phyloP scores from a whole-genome alignment of 2,888 invertebrate species.

The Idaea biselata region DNA sequence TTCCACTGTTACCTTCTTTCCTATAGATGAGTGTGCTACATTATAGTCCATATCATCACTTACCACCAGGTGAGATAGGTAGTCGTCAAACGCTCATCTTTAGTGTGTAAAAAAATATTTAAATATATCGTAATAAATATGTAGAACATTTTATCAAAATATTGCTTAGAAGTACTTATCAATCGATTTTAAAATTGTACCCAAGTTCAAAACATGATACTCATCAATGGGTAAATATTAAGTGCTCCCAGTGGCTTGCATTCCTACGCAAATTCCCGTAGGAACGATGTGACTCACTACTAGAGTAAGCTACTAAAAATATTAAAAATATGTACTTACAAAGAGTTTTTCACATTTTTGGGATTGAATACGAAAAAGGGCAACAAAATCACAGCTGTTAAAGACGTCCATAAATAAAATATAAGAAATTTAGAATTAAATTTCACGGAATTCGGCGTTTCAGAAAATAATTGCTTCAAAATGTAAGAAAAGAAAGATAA shows the following conservation, averaged over 20 bases:
- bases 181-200: not conserved
- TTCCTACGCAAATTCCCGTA: not conserved
- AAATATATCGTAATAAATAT: too few relatives aligned
- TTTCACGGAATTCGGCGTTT: slow-evolving; percentile 74
- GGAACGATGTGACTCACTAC: not conserved
- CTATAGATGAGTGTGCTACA: too few relatives aligned
- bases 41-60: too few relatives aligned
- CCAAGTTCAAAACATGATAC: not conserved
- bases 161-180: too few relatives aligned
- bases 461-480: slow-evolving; percentile 72
- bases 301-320: not conserved
- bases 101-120: too few relatives aligned
- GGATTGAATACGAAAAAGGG: slow-evolving; percentile 76
- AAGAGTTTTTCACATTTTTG: slow-evolving; percentile 75
- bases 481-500: slow-evolving; percentile 63
- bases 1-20: too few relatives aligned
- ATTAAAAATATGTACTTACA: slow-evolving; percentile 62
- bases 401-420: slow-evolving; percentile 69
- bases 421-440: slow-evolving; percentile 75
- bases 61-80: too few relatives aligned
- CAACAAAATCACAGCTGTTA: slow-evolving; percentile 64
- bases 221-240: not conserved
- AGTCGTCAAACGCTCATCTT: too few relatives aligned
- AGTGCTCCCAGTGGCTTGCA: not conserved
- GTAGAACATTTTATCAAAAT: too few relatives aligned